Evolutionary conservation across 2,888 invertebrate genomes (phyloP), one percentile per base, ranked within the genome.

Genomic region (Amaurobius ferox): DNA sequence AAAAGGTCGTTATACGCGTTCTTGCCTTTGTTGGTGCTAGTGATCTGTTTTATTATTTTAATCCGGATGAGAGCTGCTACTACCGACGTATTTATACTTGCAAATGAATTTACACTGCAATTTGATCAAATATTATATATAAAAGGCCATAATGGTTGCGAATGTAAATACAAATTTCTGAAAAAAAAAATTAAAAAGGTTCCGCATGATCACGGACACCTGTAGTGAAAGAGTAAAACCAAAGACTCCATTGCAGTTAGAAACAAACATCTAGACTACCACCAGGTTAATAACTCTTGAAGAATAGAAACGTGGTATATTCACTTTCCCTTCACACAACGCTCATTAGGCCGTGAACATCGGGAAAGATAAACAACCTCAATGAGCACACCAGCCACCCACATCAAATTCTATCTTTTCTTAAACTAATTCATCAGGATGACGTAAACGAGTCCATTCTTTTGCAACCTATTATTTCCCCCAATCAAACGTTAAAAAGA

Each of bases 401-500:
- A 66, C 66, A 32, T 66, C 66, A 35, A 66, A 66, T 66, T 66
- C 32, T 32, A 66, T 32, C 32, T 28, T 26, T 3, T 30, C 28
- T 71, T 55, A 71, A 55, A 48, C 23, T 68, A 30, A 71, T 71
- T 44, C 30, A 30, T 1, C 48, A 28, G 40, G 35, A 39, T 79
- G 78, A 79, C 35, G 70, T 39, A 79, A 79, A 79, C n/a, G 35
- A 40, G 62, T 40, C 28, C 55, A 40, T 23, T 61, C 70, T 79
- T 61, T 61, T 70, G 70, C 70, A 70, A 62, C 78, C 70, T 44
- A 79, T 79, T 79, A 79, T 79, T 62, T 62, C 61, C 26, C 29
- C 40, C 70, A 44, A 79, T 79, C 40, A 44, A 39, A 79, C 78
- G 78, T 61, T 79, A 79, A 79, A 79, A 79, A 68, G 70, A 71